phyloP scores from a whole-genome alignment of 1,140 invertebrate genomes.

The Cotesia vestalis region DNA sequence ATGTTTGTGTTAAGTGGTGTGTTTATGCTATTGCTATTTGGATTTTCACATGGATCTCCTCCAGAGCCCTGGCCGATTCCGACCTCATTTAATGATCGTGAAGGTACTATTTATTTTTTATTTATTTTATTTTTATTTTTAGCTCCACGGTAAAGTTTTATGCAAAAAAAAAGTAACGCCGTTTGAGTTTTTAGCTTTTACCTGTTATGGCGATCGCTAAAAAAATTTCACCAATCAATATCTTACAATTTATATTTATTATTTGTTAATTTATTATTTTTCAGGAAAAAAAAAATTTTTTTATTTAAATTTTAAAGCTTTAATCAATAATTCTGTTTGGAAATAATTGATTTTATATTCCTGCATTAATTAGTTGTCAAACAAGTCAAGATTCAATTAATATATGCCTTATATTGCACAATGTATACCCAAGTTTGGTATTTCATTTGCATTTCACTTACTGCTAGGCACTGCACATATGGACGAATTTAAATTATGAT shows the following conservation, averaged over 20 bases:
- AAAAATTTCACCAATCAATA: slow-evolving; percentile 15
- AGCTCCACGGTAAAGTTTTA: neutral
- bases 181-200: neutral
- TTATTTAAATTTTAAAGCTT: neutral
- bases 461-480: too few species aligned
- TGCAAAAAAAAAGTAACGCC: neutral
- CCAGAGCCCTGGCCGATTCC: slow-evolving; percentile 50
- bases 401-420: too few species aligned
- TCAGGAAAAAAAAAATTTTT: neutral
- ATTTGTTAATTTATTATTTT: neutral
- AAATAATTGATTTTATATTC: too few species aligned
- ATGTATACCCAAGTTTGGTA: too few species aligned
- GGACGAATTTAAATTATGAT: too few species aligned
- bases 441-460: too few species aligned
- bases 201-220: slow-evolving; percentile 21
- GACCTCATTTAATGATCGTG: slow-evolving; percentile 62
- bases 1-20: slow-evolving; percentile 54
- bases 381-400: too few species aligned
- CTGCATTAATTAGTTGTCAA: too few species aligned
- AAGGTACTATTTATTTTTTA: slow-evolving; percentile 57
- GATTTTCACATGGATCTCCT: slow-evolving; percentile 54
- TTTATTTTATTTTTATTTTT: slow-evolving; percentile 23
- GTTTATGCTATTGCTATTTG: slow-evolving; percentile 54
- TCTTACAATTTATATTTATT: neutral
- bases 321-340: neutral